Conservation (phyloP, 2,113 vertebrate species). For the Ondatra zibethicus region DNA sequence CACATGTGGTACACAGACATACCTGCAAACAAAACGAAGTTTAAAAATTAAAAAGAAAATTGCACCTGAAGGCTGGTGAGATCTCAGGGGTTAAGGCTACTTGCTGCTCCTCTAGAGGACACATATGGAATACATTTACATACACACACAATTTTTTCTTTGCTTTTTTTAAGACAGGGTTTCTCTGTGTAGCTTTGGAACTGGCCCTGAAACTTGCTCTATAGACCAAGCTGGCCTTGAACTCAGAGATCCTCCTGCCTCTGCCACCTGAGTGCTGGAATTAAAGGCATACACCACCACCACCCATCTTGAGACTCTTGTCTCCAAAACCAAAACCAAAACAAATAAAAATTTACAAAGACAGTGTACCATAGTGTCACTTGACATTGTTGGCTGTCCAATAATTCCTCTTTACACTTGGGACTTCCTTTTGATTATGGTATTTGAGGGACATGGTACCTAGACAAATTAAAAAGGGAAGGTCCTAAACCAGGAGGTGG, state of each 20-base stretch:
- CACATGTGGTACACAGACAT: not conserved
- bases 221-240: not conserved
- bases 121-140: not conserved
- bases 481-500: not conserved
- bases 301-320: not conserved
- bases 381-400: not conserved
- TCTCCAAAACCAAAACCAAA: not conserved
- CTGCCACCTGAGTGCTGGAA: not conserved
- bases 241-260: not conserved
- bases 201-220: not conserved
- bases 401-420: not conserved
- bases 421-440: not conserved
- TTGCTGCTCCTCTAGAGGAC: not conserved
- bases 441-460: not conserved
- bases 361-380: not conserved
- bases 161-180: not conserved
- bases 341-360: not conserved
- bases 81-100: not conserved
- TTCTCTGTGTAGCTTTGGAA: not conserved
- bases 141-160: not conserved
- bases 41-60: not conserved
- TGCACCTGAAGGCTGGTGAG: not conserved
- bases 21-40: not conserved
- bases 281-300: not conserved
- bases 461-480: not conserved